Base-by-base conservation (phyloP, 2,888 invertebrate species). In the Muscina levida region DNA sequence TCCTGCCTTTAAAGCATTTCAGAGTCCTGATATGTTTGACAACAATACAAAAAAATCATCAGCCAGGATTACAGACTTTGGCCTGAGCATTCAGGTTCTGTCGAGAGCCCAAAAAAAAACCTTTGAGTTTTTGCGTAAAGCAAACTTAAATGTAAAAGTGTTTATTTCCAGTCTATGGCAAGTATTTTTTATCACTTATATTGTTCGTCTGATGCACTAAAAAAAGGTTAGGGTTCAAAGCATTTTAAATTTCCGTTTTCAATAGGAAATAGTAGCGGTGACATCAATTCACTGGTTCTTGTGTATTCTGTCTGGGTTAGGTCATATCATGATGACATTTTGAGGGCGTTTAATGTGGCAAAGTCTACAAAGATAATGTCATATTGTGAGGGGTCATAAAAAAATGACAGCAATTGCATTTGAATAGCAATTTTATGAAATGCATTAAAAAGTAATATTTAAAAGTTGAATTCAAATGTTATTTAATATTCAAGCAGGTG, bases 1-100 rank as follows among this genome's bases (percentile, higher is more conserved):
- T 26, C 8, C 17, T 22, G 22, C 53, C 70, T 66, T 77, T 73
- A 37, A 65, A 37, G 6, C 37, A 37, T 31, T 59, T 59, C 51
- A 51, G n/a, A 17, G 4, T 51, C 6, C 22, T 71, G 51, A 37
- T 66, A 67, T 77, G 77, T 80, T 80, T 80, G 66, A 73, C 77
- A 77, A 62, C 66, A 80, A 57, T 48, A 42, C 65, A 72, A 70
- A 72, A 70, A 79, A 13, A 71, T 39, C 13, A 15, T 6, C 4
- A 24, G 51, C 39, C 71, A 10, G 31, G 56, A 70, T 72, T 72
- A 17, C 8, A 31, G 48, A 48, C 10, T 37, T 59, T 37, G 0
- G 15, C 8, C 19, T 6, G 31, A 39, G 19, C 37, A 57, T 51
- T 2, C 17, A 44, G 2, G 44, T 44, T 44, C 4, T 31, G 8